Conservation (phyloP, 2,113 vertebrate species). For the Peromyscus californicus region DNA sequence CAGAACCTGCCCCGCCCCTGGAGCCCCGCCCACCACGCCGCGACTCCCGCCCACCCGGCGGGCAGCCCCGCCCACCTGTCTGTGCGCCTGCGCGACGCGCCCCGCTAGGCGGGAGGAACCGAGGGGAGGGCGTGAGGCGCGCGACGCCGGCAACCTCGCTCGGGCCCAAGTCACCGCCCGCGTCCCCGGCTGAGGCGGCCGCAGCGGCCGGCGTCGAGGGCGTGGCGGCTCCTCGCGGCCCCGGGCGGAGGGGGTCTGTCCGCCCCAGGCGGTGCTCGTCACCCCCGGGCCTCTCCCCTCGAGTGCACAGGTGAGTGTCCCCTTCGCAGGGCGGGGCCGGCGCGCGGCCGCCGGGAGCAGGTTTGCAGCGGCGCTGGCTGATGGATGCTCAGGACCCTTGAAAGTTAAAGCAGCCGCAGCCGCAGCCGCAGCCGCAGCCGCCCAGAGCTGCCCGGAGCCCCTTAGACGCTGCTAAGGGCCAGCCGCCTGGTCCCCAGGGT, state of each 20-base stretch:
- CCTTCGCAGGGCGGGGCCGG: slow-evolving; percentile 18
- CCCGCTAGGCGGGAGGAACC: not conserved
- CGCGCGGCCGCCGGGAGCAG: not conserved
- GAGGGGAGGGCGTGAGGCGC: not conserved
- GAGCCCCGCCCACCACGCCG: not conserved
- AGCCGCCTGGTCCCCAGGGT: not conserved
- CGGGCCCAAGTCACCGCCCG: not conserved
- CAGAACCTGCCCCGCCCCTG: not conserved
- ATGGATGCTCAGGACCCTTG: not conserved
- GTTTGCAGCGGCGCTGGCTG: not conserved
- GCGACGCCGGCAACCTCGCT: not conserved
- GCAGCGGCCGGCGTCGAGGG: slow-evolving; percentile 49
- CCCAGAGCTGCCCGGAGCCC: not conserved
- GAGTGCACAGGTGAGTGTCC: slow-evolving; percentile 69
- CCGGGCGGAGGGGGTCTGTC: not conserved
- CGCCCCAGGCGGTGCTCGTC: not conserved
- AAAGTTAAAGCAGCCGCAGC: not conserved
- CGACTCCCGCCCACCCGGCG: not conserved
- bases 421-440: too few species aligned
- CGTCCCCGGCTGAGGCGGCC: not conserved
- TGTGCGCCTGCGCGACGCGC: slow-evolving; percentile 69
- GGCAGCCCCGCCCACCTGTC: not conserved
- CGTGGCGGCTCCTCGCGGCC: slow-evolving; percentile 38
- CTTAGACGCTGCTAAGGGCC: not conserved
- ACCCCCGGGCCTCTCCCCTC: not conserved